phyloP scores from a whole-genome alignment of 2,797 vertebrate species.

The Melanotaenia nigrans region DNA sequence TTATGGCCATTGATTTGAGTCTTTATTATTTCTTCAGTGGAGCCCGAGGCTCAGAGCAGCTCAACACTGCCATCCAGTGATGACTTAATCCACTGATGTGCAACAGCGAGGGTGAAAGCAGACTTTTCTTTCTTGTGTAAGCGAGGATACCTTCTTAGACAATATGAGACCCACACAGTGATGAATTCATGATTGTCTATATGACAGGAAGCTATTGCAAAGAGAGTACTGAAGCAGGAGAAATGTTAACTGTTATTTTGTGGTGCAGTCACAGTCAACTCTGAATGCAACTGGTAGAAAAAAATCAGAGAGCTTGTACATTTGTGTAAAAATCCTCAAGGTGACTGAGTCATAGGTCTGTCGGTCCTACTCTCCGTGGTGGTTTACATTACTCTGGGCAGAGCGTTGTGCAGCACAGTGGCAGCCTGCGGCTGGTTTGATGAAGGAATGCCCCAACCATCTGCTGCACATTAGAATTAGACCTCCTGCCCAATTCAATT shows the following conservation, averaged over 20 bases:
- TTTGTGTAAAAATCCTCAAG: constrained; percentile 48
- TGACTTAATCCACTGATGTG: constrained; percentile 17
- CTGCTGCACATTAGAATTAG: constrained; percentile 85
- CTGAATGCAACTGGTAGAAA: neutral
- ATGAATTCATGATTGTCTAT: neutral
- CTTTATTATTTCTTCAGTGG: constrained; percentile 80
- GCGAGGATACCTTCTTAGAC: constrained; percentile 7
- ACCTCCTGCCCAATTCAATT: constrained; percentile 85
- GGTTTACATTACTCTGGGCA: constrained; percentile 62
- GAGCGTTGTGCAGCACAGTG: constrained; percentile 49
- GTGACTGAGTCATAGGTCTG: constrained; percentile 45
- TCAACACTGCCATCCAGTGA: constrained; percentile 86
- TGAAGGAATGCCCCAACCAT: constrained; percentile 78
- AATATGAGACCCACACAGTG: constrained; percentile 21
- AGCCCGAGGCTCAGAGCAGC: constrained; percentile 52
- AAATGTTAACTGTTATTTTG: neutral
- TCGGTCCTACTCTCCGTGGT: constrained; percentile 27
- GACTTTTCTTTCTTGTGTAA: neutral
- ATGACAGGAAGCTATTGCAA: constrained; percentile 10
- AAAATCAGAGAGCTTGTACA: neutral
- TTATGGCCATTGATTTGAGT: constrained; percentile 84
- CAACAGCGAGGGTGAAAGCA: constrained; percentile 12
- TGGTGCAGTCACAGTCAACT: constrained; percentile 9
- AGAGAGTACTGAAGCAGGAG: neutral
- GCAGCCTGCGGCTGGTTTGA: constrained; percentile 59